phyloP scores from a whole-genome alignment of 2,113 vertebrate genomes.

The Aleadryas rufinucha region DNA sequence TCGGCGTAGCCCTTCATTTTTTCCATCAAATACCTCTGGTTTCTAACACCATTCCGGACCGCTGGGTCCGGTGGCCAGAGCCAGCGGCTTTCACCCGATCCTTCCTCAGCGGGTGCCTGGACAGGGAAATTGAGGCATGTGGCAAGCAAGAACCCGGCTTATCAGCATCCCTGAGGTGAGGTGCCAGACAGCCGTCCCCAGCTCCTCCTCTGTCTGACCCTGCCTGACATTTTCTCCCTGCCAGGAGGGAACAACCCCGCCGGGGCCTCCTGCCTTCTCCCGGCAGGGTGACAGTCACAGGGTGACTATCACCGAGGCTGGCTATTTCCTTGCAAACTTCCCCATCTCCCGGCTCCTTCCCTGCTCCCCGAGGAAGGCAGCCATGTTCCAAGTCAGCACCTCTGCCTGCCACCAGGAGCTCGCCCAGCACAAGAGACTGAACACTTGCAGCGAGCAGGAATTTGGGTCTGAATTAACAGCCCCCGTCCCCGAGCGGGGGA shows the following conservation, averaged over 20 bases:
- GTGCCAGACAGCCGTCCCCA: fast-evolving
- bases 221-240: not conserved
- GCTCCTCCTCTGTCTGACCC: not conserved
- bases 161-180: not conserved
- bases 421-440: not conserved
- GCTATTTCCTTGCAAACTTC: not conserved
- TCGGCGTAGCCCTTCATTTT: not conserved
- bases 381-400: not conserved
- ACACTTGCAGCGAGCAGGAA: not conserved
- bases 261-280: not conserved
- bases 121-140: not conserved
- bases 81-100: not conserved
- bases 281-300: not conserved
- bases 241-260: not conserved
- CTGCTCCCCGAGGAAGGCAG: not conserved
- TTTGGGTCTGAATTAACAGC: not conserved
- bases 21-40: constrained; percentile 2
- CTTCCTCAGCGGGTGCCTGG: fast-evolving
- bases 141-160: not conserved
- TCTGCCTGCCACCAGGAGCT: not conserved
- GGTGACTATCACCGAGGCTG: not conserved
- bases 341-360: not conserved
- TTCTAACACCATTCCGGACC: fast-evolving
- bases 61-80: fast-evolving
- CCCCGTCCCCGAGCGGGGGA: fast-evolving